Evolutionary conservation across 2,113 vertebrate species (phyloP), one percentile per base, ranked within the genome.

Genomic region (Phasianus colchicus): DNA sequence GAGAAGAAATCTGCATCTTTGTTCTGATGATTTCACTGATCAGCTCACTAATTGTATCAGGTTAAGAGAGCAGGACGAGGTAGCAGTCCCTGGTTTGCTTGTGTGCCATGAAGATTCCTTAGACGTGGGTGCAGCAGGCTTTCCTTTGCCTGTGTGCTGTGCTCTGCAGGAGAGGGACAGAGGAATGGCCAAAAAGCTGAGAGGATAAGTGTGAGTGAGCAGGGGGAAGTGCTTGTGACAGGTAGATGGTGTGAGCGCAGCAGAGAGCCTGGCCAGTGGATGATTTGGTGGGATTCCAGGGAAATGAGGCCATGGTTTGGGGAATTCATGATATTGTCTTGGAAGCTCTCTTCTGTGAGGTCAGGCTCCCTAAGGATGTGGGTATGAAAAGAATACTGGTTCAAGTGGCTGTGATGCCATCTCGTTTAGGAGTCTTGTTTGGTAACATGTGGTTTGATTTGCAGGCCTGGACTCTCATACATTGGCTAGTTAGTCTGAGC

Each of bases 391-490:
- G 43, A 75, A 70, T 67, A 78, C 66, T 55, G 67, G 54, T 36
- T 70, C 48, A 43, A 13, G 47, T 24, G 3, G 6, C 64, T 52
- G 52, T 61, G 94, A 96, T 96, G 91, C 91, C 95, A 92, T 92
- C 93, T n/a, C 73, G 79, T 81, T 89, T 94, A 13, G 84, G 91
- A 80, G 67, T 43, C 93, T 94, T 90, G 93, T 86, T 90, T 92
- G 69, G 95, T 54, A 86, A 86, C 90, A 84, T 65, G 36, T 90
- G 92, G 92, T 95, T 96, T 87, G 74, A 30, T 82, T 96, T 92
- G 76, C 63, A 50, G 58, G 42, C 24, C 67, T 83, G 78, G 70
- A 64, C 91, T 54, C 70, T 83, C 5, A 5, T 69, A 54, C 47
- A 6, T 76, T 47, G 65, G 30, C 22, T 90, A 9, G 70, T 86